Evolutionary conservation across 2,888 invertebrate genomes (phyloP).

Genomic region (Oscheius myriophilus): DNA sequence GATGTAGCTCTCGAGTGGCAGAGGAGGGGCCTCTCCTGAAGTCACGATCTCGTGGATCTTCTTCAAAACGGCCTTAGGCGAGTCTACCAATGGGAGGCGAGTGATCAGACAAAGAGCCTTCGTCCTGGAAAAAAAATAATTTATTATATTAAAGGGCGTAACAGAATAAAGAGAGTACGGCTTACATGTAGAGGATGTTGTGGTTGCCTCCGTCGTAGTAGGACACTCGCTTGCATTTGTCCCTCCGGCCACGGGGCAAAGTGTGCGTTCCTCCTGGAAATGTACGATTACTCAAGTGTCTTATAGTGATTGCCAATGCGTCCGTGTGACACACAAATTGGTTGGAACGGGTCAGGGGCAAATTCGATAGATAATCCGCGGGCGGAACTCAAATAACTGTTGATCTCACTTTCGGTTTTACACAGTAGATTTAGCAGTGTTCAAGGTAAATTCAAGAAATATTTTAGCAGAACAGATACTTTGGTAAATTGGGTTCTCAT

Average conservation of each 20-base stretch:
- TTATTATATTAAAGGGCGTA: no score
- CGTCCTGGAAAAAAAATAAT: slow-evolving; percentile 70
- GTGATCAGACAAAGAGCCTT: slow-evolving; percentile 93
- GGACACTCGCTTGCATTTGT: slow-evolving; percentile 63
- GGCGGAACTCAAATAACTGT: background rate
- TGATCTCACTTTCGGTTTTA: no score
- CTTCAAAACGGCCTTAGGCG: slow-evolving; percentile 83
- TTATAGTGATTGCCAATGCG: background rate
- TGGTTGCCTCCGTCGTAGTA: slow-evolving; percentile 85
- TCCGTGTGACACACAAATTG: no score
- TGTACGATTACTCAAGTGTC: background rate
- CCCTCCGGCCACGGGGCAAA: slow-evolving; percentile 57
- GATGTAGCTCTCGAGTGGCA: slow-evolving; percentile 88
- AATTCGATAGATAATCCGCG: no score
- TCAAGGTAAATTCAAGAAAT: no score
- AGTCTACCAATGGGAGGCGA: slow-evolving; percentile 85
- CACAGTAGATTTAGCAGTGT: no score
- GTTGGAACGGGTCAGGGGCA: no score
- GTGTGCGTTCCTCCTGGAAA: slow-evolving; percentile 65
- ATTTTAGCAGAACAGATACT: no score
- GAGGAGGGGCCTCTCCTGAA: slow-evolving; percentile 67
- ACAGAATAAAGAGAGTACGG: no score
- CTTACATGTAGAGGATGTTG: slow-evolving; percentile 86
- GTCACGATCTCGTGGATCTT: slow-evolving; percentile 64
- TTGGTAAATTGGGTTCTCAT: no score